Base-by-base conservation (phyloP, 1,140 invertebrate species). In the Mamestra configurata region DNA sequence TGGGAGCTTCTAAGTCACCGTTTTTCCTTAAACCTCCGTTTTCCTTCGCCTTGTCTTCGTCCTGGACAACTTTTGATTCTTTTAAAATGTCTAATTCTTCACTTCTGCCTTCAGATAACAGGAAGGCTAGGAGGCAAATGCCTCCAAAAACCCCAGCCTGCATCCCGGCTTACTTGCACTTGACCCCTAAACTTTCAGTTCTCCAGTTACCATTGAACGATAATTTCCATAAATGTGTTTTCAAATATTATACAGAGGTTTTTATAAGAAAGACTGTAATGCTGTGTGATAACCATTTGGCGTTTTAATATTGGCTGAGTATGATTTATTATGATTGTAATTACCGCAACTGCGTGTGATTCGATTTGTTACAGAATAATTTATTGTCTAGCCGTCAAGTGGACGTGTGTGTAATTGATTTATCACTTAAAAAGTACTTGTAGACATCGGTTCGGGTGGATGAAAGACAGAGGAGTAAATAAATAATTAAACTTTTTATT, bases 91-190 rank as follows among this genome's bases (percentile, higher is more conserved):
- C 40, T 66, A 77, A 79, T 73, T 85, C 80, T 85, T 87, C 72
- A 77, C 81, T 68, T 49, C 77, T 81, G 8, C 79, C 72, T 66
- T 73, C 59, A 82, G 84, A 86, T 81, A 90, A 85, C 86, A 90
- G 83, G 82, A 87, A 88, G 85, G 86, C 80, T 37, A 90, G 79
- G 84, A 90, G 86, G 82, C 82, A 87, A 22, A 87, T 18, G 82
- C 87, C 81, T 80, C 84, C 77, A 64, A 85, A 18, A n/a, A 81
- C 43, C 81, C 84, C 87, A 55, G 83, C 87, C 88, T 84, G 87
- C 88, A 90, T 90, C 76, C 82, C 81, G 82, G 73, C 66, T 81
- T 55, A 73, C n/a, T 51, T 88, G 79, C 83, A 84, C 77, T 77
- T 82, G 61, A 61, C 80, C 79, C 53, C 59, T 64, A 27, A 64